Percentiles rank a stretch among this genome's conserved stretches.
Conservation (phyloP, 2,888 invertebrate genomes). For the Drosophila siamana region DNA sequence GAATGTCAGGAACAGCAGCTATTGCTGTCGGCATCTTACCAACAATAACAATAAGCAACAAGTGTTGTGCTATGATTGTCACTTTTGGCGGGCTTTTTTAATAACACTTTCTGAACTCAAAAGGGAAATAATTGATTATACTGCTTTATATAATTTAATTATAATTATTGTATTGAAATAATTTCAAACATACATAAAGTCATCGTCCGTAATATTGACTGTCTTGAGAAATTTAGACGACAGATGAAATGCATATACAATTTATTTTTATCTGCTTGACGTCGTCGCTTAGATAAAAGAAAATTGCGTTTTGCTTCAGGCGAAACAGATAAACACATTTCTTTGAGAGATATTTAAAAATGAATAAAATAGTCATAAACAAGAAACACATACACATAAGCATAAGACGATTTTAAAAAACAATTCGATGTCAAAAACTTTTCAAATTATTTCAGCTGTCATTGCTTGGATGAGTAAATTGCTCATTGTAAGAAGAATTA, state of each 20-base stretch:
- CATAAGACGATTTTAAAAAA: constrained; percentile 3
- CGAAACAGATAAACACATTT: constrained; percentile 53
- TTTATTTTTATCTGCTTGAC: constrained; percentile 64
- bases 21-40: not conserved
- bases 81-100: constrained; percentile 36
- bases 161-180: not conserved
- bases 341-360: constrained; percentile 52
- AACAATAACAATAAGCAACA: constrained; percentile 22
- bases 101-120: not conserved
- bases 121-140: not conserved
- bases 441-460: constrained; percentile 14
- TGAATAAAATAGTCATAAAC: constrained; percentile 47
- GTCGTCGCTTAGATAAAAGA: constrained; percentile 68
- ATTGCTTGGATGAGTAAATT: constrained; percentile 12
- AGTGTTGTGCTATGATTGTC: constrained; percentile 23
- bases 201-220: constrained; percentile 43
- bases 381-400: constrained; percentile 4
- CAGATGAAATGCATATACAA: constrained; percentile 46
- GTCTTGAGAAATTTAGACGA: constrained; percentile 27
- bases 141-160: not conserved
- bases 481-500: constrained; percentile 15
- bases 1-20: constrained; percentile 17
- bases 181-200: constrained; percentile 25
- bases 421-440: constrained; percentile 19
- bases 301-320: constrained; percentile 57